Conservation (phyloP, 2,888 invertebrate species). For the Disparrhopalites patrizii region DNA sequence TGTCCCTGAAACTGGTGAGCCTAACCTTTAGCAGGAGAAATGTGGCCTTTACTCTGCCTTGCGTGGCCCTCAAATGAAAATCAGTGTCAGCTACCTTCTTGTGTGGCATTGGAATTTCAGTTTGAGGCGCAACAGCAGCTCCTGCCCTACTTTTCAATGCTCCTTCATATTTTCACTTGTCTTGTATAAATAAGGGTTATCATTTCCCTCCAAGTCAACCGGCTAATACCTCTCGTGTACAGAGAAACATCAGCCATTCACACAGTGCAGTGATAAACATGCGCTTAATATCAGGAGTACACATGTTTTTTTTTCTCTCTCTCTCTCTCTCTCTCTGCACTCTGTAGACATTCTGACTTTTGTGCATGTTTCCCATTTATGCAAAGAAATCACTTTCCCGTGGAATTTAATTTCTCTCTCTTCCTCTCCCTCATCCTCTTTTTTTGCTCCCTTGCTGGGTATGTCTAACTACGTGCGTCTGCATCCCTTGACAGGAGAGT, state of each 20-base stretch:
- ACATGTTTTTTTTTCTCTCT: not conserved
- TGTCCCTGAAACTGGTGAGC: constrained; percentile 9
- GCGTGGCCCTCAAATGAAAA: constrained; percentile 20
- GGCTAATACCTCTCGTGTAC: too few species aligned
- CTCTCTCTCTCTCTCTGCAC: too few species aligned
- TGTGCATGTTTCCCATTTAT: too few species aligned
- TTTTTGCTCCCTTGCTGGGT: too few species aligned
- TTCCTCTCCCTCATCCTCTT: too few species aligned
- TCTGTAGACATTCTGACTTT: too few species aligned
- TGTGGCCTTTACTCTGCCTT: constrained; percentile 1
- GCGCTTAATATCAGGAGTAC: not conserved
- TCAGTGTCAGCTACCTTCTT: constrained; percentile 20
- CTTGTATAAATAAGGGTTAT: not conserved
- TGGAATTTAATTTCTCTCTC: not conserved
- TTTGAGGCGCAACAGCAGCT: constrained; percentile 18
- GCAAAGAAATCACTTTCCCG: too few species aligned
- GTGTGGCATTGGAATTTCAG: constrained; percentile 1
- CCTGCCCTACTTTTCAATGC: constrained; percentile 11
- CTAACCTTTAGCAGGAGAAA: constrained; percentile 15
- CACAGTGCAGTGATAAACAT: too few species aligned
- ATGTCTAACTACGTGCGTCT: too few species aligned
- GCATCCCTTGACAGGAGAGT: constrained; percentile 36
- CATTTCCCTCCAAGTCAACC: too few species aligned
- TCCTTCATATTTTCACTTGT: not conserved
- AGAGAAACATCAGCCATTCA: too few species aligned